phyloP scores from a whole-genome alignment of 2,113 vertebrate species.

The Ciconia boyciana region DNA sequence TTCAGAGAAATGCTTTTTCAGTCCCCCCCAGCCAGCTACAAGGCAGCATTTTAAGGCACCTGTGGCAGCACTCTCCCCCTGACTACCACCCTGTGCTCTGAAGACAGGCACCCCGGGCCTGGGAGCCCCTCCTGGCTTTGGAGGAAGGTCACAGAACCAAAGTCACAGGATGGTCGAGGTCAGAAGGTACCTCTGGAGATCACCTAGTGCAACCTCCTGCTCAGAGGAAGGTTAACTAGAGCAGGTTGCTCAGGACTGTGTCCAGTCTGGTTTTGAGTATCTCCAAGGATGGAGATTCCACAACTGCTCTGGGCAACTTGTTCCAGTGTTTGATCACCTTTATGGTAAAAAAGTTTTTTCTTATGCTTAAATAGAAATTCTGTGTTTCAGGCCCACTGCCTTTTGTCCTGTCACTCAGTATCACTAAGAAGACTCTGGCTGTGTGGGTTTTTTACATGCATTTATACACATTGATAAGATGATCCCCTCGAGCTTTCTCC shows the following conservation, averaged over 20 bases:
- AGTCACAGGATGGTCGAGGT: not conserved
- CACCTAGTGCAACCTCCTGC: not conserved
- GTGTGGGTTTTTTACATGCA: not conserved
- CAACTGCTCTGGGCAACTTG: not conserved
- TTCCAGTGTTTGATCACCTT: not conserved
- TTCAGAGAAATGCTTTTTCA: not conserved
- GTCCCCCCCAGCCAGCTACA: not conserved
- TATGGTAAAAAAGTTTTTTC: not conserved
- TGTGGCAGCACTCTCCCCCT: not conserved
- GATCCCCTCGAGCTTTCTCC: not conserved
- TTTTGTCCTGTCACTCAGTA: not conserved
- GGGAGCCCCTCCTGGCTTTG: not conserved
- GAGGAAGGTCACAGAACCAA: not conserved
- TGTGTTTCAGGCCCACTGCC: not conserved
- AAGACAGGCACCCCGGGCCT: not conserved
- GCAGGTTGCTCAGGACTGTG: not conserved
- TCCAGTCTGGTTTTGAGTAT: not conserved
- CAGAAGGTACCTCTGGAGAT: not conserved
- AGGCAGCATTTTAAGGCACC: not conserved
- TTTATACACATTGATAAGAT: accelerated
- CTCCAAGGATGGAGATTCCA: not conserved
- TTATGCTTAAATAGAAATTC: not conserved
- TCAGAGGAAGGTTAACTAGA: not conserved
- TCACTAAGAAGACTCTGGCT: not conserved
- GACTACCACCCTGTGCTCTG: not conserved